Percentiles rank a stretch among this genome's conserved stretches.
phyloP scores from a whole-genome alignment of 1,140 invertebrate species.

The Euwallacea fornicatus region DNA sequence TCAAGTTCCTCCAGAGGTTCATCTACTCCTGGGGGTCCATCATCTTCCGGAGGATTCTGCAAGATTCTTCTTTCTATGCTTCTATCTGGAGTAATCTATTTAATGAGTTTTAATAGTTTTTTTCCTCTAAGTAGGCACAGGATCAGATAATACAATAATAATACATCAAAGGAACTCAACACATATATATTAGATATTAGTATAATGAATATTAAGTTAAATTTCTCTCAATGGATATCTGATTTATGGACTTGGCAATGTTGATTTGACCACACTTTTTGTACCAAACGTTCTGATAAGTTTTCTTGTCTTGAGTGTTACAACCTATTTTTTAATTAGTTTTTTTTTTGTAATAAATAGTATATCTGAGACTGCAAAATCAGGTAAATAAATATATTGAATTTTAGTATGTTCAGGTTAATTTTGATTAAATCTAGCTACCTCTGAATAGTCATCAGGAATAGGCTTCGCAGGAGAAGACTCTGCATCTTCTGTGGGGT shows the following conservation, averaged over 20 bases:
- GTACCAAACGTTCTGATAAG: too few species aligned
- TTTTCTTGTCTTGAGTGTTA: too few species aligned
- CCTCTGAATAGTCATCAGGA: conserved; percentile 24
- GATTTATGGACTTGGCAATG: too few species aligned
- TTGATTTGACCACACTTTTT: too few species aligned
- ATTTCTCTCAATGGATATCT: too few species aligned
- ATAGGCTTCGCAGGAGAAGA: conserved; percentile 18
- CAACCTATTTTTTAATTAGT: too few species aligned
- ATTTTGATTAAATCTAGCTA: background rate
- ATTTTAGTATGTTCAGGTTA: background rate
- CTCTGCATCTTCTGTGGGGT: conserved; percentile 40
- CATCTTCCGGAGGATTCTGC: conserved; percentile 30
- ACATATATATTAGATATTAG: too few species aligned
- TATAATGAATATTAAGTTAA: too few species aligned
- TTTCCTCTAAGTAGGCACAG: background rate
- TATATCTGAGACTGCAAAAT: background rate
- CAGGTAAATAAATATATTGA: background rate
- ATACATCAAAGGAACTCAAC: too few species aligned
- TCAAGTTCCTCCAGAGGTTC: conserved; percentile 42
- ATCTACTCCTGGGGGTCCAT: conserved; percentile 43
- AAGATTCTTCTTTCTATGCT: background rate
- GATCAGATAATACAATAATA: background rate
- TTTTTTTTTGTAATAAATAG: too few species aligned
- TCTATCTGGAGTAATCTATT: background rate
- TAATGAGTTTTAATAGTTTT: background rate